Conservation (phyloP, 2,113 vertebrate genomes). For the Mastomys coucha region DNA sequence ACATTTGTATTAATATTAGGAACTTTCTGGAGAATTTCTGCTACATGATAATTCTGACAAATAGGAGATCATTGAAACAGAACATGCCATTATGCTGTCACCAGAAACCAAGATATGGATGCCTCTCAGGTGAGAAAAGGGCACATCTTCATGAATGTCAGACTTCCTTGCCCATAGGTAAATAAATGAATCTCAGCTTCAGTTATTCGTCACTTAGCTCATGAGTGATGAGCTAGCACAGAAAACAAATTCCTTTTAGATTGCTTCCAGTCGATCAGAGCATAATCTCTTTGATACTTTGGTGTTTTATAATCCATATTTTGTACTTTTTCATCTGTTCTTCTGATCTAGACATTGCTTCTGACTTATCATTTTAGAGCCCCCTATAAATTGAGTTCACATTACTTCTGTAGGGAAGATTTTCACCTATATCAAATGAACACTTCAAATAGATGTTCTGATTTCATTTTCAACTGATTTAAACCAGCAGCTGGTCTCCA, state of each 20-base stretch:
- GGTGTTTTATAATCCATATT: constrained; percentile 56
- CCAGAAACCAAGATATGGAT: constrained; percentile 58
- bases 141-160: constrained; percentile 61
- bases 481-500: constrained; percentile 77
- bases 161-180: constrained; percentile 69
- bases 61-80: constrained; percentile 62
- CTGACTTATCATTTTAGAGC: not conserved
- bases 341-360: constrained; percentile 66
- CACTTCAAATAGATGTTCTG: constrained; percentile 66
- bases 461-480: constrained; percentile 81
- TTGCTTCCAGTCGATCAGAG: constrained; percentile 48
- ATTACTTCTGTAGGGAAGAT: constrained; percentile 63
- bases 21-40: not conserved
- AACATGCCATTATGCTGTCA: constrained; percentile 53
- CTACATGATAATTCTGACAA: constrained; percentile 62
- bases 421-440: constrained; percentile 73
- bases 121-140: constrained; percentile 40
- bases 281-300: constrained; percentile 46
- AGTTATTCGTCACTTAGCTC: constrained; percentile 64
- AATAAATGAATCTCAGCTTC: constrained; percentile 76
- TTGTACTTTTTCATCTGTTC: constrained; percentile 51
- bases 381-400: constrained; percentile 58
- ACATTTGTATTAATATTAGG: not conserved
- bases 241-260: constrained; percentile 54
- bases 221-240: constrained; percentile 43